phyloP scores from a whole-genome alignment of 2,888 invertebrate species.

The Pocota personata region DNA sequence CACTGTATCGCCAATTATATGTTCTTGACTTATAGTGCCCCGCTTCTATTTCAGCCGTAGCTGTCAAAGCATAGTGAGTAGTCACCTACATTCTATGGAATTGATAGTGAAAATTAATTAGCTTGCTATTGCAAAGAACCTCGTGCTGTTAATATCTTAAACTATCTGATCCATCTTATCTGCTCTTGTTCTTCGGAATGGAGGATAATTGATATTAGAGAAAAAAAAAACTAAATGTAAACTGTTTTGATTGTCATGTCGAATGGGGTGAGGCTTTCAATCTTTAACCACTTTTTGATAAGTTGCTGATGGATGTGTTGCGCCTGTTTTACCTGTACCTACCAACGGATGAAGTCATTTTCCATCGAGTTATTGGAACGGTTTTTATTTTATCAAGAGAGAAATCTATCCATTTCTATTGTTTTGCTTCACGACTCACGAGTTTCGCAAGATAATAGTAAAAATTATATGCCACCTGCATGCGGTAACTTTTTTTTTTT shows the following conservation, averaged over 20 bases:
- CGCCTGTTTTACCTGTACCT: slow-evolving; percentile 36
- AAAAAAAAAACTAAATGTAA: neutral
- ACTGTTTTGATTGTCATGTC: neutral
- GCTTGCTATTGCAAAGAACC: neutral
- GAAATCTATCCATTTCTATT: slow-evolving; percentile 11
- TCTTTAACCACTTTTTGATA: slow-evolving; percentile 13
- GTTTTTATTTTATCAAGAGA: slow-evolving; percentile 7
- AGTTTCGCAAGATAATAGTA: neutral
- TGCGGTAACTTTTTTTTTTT: slow-evolving; percentile 1
- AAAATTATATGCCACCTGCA: slow-evolving; percentile 16
- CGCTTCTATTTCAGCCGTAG: neutral
- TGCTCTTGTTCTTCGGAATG: neutral
- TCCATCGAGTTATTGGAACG: neutral
- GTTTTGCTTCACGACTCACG: slow-evolving; percentile 18
- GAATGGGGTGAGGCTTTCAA: neutral
- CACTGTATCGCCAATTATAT: neutral
- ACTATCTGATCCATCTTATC: neutral
- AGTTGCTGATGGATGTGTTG: slow-evolving; percentile 43
- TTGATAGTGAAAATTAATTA: slow-evolving; percentile 53
- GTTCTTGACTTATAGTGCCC: neutral
- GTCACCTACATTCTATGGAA: slow-evolving; percentile 47
- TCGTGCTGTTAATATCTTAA: neutral
- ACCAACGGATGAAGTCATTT: neutral
- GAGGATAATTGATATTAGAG: slow-evolving; percentile 3
- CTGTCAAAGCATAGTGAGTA: neutral